Conservation (phyloP, 2,797 vertebrate species). For the Hozukius guyotensis region DNA sequence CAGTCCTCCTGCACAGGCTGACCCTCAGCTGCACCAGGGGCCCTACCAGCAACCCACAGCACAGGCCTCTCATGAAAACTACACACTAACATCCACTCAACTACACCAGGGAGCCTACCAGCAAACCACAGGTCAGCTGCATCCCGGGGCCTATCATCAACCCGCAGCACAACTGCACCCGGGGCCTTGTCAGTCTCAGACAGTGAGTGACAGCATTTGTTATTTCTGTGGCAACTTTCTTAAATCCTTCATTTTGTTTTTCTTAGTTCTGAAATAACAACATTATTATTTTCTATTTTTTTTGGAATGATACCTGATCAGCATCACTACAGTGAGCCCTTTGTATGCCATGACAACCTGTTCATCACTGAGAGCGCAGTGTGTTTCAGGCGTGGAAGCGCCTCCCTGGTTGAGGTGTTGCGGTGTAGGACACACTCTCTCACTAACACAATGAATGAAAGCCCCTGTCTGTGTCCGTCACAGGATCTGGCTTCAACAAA, state of each 20-base stretch:
- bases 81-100: constrained; percentile 56
- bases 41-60: constrained; percentile 66
- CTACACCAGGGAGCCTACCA: constrained; percentile 70
- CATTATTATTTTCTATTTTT: constrained; percentile 44
- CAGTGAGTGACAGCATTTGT: constrained; percentile 71
- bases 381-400: constrained; percentile 65
- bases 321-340: constrained; percentile 70
- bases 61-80: constrained; percentile 61
- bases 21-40: constrained; percentile 66
- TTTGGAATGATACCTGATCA: constrained; percentile 52
- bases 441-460: constrained; percentile 24
- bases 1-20: constrained; percentile 84
- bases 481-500: constrained; percentile 25
- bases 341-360: constrained; percentile 52
- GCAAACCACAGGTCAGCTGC: constrained; percentile 63
- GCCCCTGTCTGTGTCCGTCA: constrained; percentile 33
- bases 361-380: constrained; percentile 35
- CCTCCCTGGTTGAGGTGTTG: constrained; percentile 68
- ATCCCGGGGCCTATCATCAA: constrained; percentile 63
- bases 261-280: constrained; percentile 33
- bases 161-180: constrained; percentile 67
- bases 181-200: constrained; percentile 72
- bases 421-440: constrained; percentile 53
- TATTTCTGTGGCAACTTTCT: background rate
- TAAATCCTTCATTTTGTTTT: constrained; percentile 6